A percentile compares a stretch with the other conserved stretches of the same genome.
Conservation (phyloP, 2,888 invertebrate genomes). For the Craniophora ligustri region DNA sequence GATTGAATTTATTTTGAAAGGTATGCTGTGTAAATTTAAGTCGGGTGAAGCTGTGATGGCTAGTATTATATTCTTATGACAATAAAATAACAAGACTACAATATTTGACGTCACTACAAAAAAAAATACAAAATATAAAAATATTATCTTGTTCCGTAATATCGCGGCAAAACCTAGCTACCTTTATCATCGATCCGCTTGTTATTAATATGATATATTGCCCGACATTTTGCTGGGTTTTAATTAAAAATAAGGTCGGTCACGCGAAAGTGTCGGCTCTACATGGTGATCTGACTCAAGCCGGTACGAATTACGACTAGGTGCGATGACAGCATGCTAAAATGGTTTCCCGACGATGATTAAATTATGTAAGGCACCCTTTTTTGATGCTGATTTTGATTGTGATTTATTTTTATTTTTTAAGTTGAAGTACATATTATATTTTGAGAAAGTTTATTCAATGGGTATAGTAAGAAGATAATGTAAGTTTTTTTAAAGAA, state of each 20-base stretch:
- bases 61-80: too few relatives aligned
- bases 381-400: slow-evolving; percentile 11
- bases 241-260: slow-evolving; percentile 64
- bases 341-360: slow-evolving; percentile 30
- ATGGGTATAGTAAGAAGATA: too few relatives aligned
- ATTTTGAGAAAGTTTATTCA: too few relatives aligned
- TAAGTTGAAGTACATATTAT: neutral
- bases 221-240: slow-evolving; percentile 58
- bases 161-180: slow-evolving; percentile 22
- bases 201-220: slow-evolving; percentile 60
- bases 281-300: slow-evolving; percentile 29
- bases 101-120: neutral
- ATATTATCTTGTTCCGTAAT: slow-evolving; percentile 12
- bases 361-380: slow-evolving; percentile 29
- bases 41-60: too few relatives aligned
- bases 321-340: slow-evolving; percentile 44
- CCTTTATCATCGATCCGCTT: slow-evolving; percentile 50
- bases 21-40: too few relatives aligned
- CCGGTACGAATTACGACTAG: slow-evolving; percentile 36
- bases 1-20: too few relatives aligned
- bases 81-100: too few relatives aligned
- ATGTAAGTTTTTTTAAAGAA: too few relatives aligned
- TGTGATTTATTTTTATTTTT: slow-evolving; percentile 2
- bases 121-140: too few relatives aligned
- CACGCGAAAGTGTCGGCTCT: slow-evolving; percentile 44